A percentile compares a stretch with the other conserved stretches of the same genome.
Evolutionary conservation across 2,113 vertebrate species (phyloP).

Genomic region (Platycercus adscitus): DNA sequence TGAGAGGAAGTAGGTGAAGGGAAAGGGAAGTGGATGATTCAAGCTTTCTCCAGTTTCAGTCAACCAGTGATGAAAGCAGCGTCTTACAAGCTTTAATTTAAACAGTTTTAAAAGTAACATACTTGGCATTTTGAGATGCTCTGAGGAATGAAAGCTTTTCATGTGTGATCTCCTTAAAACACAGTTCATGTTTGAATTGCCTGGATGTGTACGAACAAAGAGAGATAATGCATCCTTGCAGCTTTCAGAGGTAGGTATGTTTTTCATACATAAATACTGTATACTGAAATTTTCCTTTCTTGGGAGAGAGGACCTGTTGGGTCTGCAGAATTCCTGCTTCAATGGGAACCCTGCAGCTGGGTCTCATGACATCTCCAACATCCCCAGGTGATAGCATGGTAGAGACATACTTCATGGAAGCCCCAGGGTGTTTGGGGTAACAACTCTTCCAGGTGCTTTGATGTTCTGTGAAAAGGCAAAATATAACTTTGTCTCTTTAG

Average conservation of each 20-base stretch:
- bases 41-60: not conserved
- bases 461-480: not conserved
- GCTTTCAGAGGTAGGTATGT: not conserved
- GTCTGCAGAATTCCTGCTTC: not conserved
- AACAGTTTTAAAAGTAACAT: slow-evolving; percentile 13
- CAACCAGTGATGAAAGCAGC: slow-evolving; percentile 8
- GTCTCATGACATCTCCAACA: not conserved
- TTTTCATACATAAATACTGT: not conserved
- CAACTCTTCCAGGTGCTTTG: not conserved
- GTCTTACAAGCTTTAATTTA: slow-evolving; percentile 16
- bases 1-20: not conserved
- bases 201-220: not conserved
- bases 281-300: not conserved
- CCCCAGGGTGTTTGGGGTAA: not conserved
- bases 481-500: not conserved
- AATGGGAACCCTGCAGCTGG: not conserved
- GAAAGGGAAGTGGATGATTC: not conserved
- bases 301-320: not conserved
- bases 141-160: slow-evolving; percentile 36
- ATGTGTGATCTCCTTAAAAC: slow-evolving; percentile 11
- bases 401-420: fast-evolving
- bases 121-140: not conserved
- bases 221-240: not conserved
- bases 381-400: not conserved
- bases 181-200: slow-evolving; percentile 23